Percentiles rank a stretch among this genome's conserved stretches.
Conservation (phyloP, 1,140 invertebrate genomes). For the Scaptodrosophila lebanonensis region DNA sequence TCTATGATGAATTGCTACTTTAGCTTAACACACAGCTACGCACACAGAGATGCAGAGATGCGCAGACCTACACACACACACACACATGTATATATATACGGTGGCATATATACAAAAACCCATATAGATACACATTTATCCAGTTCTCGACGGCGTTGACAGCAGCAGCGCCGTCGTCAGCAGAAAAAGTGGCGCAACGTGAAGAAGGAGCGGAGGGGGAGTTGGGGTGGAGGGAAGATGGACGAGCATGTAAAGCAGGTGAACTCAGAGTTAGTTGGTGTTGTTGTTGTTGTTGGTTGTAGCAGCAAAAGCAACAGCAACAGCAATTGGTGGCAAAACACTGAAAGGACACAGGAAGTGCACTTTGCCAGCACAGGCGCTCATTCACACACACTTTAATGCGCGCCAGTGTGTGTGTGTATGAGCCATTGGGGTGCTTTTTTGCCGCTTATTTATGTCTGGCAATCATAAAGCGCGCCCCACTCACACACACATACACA, state of each 20-base stretch:
- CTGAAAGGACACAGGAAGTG: conserved; percentile 63
- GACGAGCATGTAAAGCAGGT: conserved; percentile 47
- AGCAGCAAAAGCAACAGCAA: conserved; percentile 25
- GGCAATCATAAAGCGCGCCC: conserved; percentile 69
- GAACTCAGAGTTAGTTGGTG: conserved; percentile 31
- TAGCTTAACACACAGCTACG: conserved; percentile 48
- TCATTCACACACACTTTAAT: conserved; percentile 10
- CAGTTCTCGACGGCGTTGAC: conserved; percentile 65
- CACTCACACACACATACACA: conserved; percentile 12
- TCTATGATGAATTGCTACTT: conserved; percentile 77
- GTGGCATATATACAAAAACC: neutral
- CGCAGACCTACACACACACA: conserved; percentile 9
- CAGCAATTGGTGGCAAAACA: conserved; percentile 52
- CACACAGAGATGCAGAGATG: too few relatives aligned
- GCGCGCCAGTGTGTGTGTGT: conserved; percentile 1
- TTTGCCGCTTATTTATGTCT: conserved; percentile 68
- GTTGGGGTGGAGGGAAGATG: conserved; percentile 25
- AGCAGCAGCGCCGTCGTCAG: conserved; percentile 32
- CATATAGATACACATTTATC: conserved; percentile 6
- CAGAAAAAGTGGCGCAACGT: conserved; percentile 10
- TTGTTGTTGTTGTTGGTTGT: conserved; percentile 2
- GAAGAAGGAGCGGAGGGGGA: conserved; percentile 42
- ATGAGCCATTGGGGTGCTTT: conserved; percentile 59
- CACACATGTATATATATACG: conserved; percentile 6
- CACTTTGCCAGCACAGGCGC: conserved; percentile 52